phyloP scores from a whole-genome alignment of 1,140 invertebrate genomes.

The Epicauta chinensis region DNA sequence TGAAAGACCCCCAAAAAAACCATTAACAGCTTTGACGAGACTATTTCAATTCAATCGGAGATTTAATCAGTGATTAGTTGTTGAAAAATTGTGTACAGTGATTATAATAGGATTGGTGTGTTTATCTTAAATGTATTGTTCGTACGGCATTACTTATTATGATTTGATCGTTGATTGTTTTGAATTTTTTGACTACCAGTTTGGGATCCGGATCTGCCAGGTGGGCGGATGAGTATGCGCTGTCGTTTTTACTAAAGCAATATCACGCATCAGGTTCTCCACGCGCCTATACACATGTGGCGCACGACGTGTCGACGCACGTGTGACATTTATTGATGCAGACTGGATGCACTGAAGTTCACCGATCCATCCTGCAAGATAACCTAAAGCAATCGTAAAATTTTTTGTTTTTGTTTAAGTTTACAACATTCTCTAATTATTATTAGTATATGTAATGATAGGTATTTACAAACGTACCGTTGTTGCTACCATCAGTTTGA shows the following conservation, averaged over 20 bases:
- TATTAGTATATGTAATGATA: slow-evolving; percentile 11
- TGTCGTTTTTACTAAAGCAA: slow-evolving; percentile 10
- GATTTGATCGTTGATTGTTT: too few relatives aligned
- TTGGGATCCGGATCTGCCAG: slow-evolving; percentile 9
- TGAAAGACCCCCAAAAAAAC: too few relatives aligned
- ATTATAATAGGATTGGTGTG: too few relatives aligned
- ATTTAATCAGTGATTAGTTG: too few relatives aligned
- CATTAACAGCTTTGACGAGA: too few relatives aligned
- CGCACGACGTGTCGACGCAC: slow-evolving; percentile 29
- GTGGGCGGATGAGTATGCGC: slow-evolving; percentile 11
- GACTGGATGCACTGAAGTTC: slow-evolving; percentile 25
- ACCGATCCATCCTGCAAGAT: slow-evolving; percentile 11
- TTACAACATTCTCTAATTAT: slow-evolving; percentile 13
- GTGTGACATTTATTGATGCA: slow-evolving; percentile 33
- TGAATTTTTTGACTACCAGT: slow-evolving; percentile 10
- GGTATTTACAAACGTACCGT: slow-evolving; percentile 4
- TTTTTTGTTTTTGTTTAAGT: not conserved
- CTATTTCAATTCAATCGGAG: too few relatives aligned
- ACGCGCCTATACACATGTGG: slow-evolving; percentile 25
- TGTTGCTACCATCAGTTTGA: not conserved
- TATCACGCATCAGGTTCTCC: not conserved
- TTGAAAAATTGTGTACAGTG: too few relatives aligned
- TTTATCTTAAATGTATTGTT: too few relatives aligned
- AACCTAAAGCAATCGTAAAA: slow-evolving; percentile 3
- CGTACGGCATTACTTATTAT: too few relatives aligned